Conservation (phyloP, 2,888 invertebrate genomes). For the Drosophila helvetica region DNA sequence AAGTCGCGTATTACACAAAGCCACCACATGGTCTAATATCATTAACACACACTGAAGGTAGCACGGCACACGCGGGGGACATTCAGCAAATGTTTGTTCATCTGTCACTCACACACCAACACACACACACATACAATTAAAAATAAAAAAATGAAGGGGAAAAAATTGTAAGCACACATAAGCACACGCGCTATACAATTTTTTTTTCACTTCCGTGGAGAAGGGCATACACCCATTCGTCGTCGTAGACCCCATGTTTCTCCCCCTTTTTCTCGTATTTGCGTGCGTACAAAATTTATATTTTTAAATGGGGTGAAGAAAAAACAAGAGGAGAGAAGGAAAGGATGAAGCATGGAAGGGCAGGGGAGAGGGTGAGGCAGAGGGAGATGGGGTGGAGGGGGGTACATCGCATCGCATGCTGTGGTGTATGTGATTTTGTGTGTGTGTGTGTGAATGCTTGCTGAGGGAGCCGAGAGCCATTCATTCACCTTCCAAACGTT, state of each 20-base stretch:
- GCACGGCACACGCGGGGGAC: background rate
- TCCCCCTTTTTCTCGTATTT: conserved; percentile 6
- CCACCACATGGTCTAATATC: conserved; percentile 1
- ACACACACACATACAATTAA: conserved; percentile 2
- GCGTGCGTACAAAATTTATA: conserved; percentile 3
- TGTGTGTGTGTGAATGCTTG: conserved; percentile 20
- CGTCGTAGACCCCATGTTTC: background rate
- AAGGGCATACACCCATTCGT: conserved; percentile 24
- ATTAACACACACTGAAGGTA: background rate
- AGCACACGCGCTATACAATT: conserved; percentile 30
- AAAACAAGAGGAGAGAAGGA: background rate
- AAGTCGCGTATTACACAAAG: background rate
- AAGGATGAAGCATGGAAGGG: background rate
- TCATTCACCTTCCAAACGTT: conserved; percentile 58
- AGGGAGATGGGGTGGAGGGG: background rate
- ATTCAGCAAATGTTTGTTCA: conserved; percentile 8
- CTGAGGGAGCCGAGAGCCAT: conserved; percentile 39
- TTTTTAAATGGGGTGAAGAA: conserved; percentile 6
- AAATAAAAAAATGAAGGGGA: background rate
- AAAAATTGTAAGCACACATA: conserved; percentile 34
- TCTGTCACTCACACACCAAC: conserved; percentile 2
- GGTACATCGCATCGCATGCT: background rate
- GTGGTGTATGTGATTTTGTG: conserved; percentile 2
- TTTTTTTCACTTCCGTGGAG: conserved; percentile 46
- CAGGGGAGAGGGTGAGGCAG: no score